Conservation (phyloP, 2,888 invertebrate species). For the Rhamnusium bicolor region DNA sequence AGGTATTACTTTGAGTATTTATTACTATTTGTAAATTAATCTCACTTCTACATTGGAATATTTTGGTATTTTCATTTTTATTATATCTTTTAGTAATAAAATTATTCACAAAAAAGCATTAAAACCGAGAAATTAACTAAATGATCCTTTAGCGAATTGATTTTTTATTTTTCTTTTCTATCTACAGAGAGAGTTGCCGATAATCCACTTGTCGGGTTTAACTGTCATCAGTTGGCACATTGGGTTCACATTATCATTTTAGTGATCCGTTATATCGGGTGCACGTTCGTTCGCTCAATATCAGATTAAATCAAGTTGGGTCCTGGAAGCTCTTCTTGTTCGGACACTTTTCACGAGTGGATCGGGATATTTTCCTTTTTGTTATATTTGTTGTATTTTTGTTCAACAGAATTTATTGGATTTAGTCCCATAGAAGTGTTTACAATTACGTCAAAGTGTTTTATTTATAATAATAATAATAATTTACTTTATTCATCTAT, state of each 20-base stretch:
- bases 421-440: too few relatives aligned
- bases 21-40: too few relatives aligned
- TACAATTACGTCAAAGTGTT: too few relatives aligned
- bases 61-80: too few relatives aligned
- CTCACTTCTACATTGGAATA: too few relatives aligned
- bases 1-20: too few relatives aligned
- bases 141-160: slow-evolving; percentile 24
- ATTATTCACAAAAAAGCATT: slow-evolving; percentile 15
- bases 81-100: too few relatives aligned
- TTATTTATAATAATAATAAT: too few relatives aligned
- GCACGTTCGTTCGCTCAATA: slow-evolving; percentile 38
- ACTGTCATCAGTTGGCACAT: slow-evolving; percentile 40
- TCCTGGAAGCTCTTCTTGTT: slow-evolving; percentile 25
- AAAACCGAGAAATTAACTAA: slow-evolving; percentile 13
- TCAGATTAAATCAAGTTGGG: slow-evolving; percentile 38
- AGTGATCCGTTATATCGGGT: slow-evolving; percentile 35
- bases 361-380: slow-evolving; percentile 16
- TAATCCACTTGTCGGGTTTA: slow-evolving; percentile 40
- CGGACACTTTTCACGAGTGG: slow-evolving; percentile 19
- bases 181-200: slow-evolving; percentile 27
- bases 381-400: background rate
- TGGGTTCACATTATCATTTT: slow-evolving; percentile 36
- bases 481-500: too few relatives aligned
- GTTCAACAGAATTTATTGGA: slow-evolving; percentile 8
- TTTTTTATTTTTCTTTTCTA: slow-evolving; percentile 22